A percentile compares a stretch with the other conserved stretches of the same genome.
Evolutionary conservation across 2,797 vertebrate genomes (phyloP).

Genomic region (Gobio occitaniae): DNA sequence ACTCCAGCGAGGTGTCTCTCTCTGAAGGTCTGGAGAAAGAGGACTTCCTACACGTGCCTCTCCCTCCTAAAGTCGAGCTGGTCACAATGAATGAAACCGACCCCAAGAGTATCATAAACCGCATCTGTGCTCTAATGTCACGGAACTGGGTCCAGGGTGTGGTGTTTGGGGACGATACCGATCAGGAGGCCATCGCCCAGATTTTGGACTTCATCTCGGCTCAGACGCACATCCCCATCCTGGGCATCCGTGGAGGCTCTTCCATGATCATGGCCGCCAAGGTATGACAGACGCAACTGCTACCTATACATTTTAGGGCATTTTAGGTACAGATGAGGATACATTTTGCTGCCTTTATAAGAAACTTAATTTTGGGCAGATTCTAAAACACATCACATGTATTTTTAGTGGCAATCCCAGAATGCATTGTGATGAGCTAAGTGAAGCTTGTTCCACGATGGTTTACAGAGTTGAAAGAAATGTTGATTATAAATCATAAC

Average conservation of each 20-base stretch:
- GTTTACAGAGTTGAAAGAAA: not conserved
- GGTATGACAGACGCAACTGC: constrained; percentile 76
- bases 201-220: constrained; percentile 99
- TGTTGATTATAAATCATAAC: not conserved
- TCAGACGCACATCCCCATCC: constrained; percentile 96
- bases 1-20: constrained; percentile 94
- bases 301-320: not conserved
- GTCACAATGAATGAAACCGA: constrained; percentile 99
- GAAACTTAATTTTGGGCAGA: not conserved
- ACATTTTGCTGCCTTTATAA: not conserved
- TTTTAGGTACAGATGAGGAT: not conserved
- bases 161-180: constrained; percentile 96
- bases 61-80: constrained; percentile 93
- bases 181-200: constrained; percentile 99
- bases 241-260: constrained; percentile 97
- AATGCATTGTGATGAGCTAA: not conserved
- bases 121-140: constrained; percentile 95
- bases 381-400: not conserved
- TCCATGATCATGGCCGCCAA: constrained; percentile 99
- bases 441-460: not conserved
- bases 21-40: constrained; percentile 96
- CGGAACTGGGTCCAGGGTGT: constrained; percentile 95
- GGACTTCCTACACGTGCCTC: constrained; percentile 95
- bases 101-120: constrained; percentile 97
- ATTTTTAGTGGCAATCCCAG: not conserved